Percentiles rank a stretch among this genome's conserved stretches.
phyloP scores from a whole-genome alignment of 2,113 vertebrate genomes.

The Halichoeres trimaculatus region DNA sequence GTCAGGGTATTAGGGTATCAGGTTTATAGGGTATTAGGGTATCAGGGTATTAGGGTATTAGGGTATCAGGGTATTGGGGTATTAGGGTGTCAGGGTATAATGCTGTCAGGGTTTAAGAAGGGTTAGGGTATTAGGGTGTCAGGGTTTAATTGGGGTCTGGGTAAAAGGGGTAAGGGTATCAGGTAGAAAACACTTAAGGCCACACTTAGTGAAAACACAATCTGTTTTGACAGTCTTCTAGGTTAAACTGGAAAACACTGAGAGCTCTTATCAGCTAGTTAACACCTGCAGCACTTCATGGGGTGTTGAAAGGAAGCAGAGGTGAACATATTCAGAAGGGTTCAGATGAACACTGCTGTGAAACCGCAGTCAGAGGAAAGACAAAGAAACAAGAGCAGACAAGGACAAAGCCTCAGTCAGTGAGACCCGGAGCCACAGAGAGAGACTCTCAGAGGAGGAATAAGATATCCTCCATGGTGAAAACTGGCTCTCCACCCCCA shows the following conservation, averaged over 20 bases:
- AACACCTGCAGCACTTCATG: conserved; percentile 8
- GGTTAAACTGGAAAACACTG: conserved; percentile 18
- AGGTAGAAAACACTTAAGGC: conserved; percentile 5
- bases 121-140: too few relatives aligned
- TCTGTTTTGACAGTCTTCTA: conserved; percentile 7
- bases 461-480: conserved; percentile 60
- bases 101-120: too few relatives aligned
- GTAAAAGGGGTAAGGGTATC: too few relatives aligned
- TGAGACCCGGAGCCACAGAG: conserved; percentile 59
- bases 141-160: too few relatives aligned
- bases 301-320: neutral
- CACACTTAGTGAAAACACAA: conserved; percentile 34
- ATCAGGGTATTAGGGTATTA: too few relatives aligned
- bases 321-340: neutral
- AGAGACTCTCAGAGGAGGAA: conserved; percentile 56
- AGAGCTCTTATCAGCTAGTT: conserved; percentile 38
- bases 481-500: conserved; percentile 61
- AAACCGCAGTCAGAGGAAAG: conserved; percentile 7
- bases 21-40: too few relatives aligned
- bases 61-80: too few relatives aligned
- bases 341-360: conserved; percentile 4
- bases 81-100: too few relatives aligned
- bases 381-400: conserved; percentile 25
- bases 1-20: too few relatives aligned
- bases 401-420: conserved; percentile 47